Percentiles rank a stretch among this genome's conserved stretches.
Evolutionary conservation across 92 coral and sea anemone species (phyloP).

Genomic region (Umimayanthus chanpuru): DNA sequence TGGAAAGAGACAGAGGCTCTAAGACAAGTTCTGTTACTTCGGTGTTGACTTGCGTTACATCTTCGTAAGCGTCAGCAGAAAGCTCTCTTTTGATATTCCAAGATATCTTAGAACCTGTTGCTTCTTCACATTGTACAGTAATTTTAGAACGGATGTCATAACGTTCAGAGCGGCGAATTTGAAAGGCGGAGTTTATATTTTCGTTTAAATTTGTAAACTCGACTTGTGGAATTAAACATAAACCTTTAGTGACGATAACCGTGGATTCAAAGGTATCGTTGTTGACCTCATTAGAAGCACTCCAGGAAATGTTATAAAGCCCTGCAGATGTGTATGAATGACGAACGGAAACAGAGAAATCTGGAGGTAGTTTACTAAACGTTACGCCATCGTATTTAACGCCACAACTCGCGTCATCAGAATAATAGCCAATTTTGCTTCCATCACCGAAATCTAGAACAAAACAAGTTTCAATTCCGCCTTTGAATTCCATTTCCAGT

Average conservation of each 20-base stretch:
- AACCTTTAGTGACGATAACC: neutral
- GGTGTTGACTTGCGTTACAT: conserved; percentile 1
- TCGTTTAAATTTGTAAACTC: conserved; percentile 33
- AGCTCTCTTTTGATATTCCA: conserved; percentile 21
- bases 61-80: neutral
- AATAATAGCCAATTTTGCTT: conserved; percentile 13
- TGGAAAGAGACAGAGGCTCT: conserved; percentile 5
- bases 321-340: conserved; percentile 14
- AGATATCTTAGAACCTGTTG: conserved; percentile 14
- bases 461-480: conserved; percentile 22
- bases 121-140: conserved; percentile 17
- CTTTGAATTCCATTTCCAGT: conserved; percentile 28
- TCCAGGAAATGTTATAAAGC: conserved; percentile 35
- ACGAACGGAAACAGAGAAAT: neutral
- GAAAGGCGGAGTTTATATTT: neutral
- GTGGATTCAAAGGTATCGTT: conserved; percentile 22
- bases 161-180: conserved; percentile 20
- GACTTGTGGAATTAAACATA: conserved; percentile 24
- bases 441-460: conserved; percentile 31
- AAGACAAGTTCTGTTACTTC: conserved; percentile 1
- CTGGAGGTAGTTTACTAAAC: conserved; percentile 6
- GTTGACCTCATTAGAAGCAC: neutral
- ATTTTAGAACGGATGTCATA: conserved; percentile 26
- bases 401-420: neutral
- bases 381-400: conserved; percentile 13